A percentile compares a stretch with the other conserved stretches of the same genome.
Evolutionary conservation across 2,113 vertebrate genomes (phyloP).

Genomic region (Melospiza melodia): DNA sequence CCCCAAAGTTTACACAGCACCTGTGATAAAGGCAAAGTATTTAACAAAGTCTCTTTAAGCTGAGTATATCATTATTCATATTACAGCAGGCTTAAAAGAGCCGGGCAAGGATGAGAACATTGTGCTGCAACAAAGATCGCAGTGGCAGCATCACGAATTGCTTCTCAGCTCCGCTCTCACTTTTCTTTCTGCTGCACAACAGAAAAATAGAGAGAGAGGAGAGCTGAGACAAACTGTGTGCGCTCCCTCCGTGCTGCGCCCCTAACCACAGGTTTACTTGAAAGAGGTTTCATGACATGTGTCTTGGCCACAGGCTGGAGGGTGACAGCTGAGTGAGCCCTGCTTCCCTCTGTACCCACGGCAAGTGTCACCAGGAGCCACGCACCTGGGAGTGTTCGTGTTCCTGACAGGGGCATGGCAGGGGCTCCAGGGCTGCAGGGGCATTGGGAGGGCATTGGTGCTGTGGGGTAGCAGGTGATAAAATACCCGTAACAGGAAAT

Average conservation of each 20-base stretch:
- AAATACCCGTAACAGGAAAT: neutral
- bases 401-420: neutral
- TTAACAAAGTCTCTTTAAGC: conserved; percentile 39
- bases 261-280: neutral
- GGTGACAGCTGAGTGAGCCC: neutral
- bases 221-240: neutral
- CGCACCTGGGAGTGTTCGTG: neutral
- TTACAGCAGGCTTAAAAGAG: conserved; percentile 56
- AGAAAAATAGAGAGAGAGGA: neutral
- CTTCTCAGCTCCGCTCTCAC: neutral
- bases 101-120: conserved; percentile 23
- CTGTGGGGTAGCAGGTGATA: neutral
- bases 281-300: neutral
- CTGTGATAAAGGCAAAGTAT: conserved; percentile 42
- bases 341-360: neutral
- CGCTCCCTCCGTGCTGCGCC: neutral
- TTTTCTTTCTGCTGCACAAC: conserved; percentile 20
- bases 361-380: neutral
- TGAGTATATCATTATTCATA: conserved; percentile 28
- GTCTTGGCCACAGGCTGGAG: neutral
- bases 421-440: neutral
- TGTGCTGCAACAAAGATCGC: conserved; percentile 41
- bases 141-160: neutral
- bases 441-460: neutral
- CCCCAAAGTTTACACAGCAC: neutral